Evolutionary conservation across 1,140 invertebrate genomes (phyloP), one percentile per base, ranked within the genome.

Genomic region (Conus ventricosus): DNA sequence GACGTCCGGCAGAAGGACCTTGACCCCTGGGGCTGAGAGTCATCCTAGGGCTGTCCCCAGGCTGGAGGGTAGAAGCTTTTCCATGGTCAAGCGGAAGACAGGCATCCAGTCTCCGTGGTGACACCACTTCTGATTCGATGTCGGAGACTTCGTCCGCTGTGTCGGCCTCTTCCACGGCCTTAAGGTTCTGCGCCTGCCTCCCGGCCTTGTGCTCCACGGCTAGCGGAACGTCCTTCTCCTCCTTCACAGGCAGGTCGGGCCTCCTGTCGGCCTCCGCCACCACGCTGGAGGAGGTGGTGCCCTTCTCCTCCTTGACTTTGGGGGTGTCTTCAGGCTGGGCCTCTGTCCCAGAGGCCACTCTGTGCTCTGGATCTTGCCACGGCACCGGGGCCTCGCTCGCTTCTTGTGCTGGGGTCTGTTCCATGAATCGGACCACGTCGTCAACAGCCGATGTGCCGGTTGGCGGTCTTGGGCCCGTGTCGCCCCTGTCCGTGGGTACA

Each of bases 111-210:
- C 87, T 78, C 25, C 92, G 75, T 25, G 90, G 90, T 17, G 90
- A 89, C 25, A 91, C 90, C 0, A 90, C 39, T 67, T 93, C 92
- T 55, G 90, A 89, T 84, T 92, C 92, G 75, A 92, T 89, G 80
- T 93, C 91, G 53, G 91, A 92, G 4, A 91, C 91, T 80, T 92
- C 92, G 91, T 93, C 92, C 88, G 91, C 91, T 20, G 92, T 91
- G 67, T 92, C 91, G 39, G 85, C 67, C 8, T 81, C 83, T 84
- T 89, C 84, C 10, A 17, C 4, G 11, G 15, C n/a, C 23, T 63
- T 17, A 4, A 71, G 25, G 57, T 6, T 23, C 11, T 20, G 27
- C 10, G 27, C 17, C 15, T 4, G 15, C 20, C 23, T 53, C n/a
- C 67, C 27, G 84, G 57, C 51, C 15, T 10, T 13, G n/a, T 39